Evolutionary conservation across 2,113 vertebrate genomes (phyloP).

Genomic region (Megaptera novaeangliae): DNA sequence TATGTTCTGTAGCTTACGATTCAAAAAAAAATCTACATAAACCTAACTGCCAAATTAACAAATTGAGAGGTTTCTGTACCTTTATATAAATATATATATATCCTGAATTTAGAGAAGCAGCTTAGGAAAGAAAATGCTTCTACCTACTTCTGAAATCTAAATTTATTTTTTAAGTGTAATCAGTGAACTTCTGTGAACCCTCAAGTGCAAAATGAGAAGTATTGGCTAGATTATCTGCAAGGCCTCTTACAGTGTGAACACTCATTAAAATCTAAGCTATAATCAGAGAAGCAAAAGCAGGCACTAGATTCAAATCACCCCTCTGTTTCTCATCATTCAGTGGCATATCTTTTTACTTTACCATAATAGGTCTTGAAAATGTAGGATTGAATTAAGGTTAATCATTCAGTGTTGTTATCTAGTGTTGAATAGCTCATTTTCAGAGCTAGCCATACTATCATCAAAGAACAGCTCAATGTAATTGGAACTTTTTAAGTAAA

Average conservation of each 20-base stretch:
- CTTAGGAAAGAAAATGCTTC: slow-evolving; percentile 31
- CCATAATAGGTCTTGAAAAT: slow-evolving; percentile 27
- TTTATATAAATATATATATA: background rate
- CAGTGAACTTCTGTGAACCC: background rate
- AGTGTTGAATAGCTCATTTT: background rate
- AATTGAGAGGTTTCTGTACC: slow-evolving; percentile 15
- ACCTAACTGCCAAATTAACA: background rate
- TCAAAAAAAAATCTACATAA: slow-evolving; percentile 41
- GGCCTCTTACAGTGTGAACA: background rate
- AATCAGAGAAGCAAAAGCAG: background rate
- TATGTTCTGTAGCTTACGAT: slow-evolving; percentile 29
- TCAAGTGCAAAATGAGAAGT: background rate
- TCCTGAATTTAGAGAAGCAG: slow-evolving; percentile 35
- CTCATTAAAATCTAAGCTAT: slow-evolving; percentile 17
- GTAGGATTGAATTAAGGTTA: slow-evolving; percentile 2
- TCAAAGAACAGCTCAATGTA: slow-evolving; percentile 17
- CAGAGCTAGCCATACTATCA: background rate
- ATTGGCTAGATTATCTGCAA: background rate
- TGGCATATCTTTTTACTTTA: slow-evolving; percentile 20
- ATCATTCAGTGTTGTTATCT: slow-evolving; percentile 28
- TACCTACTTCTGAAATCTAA: slow-evolving; percentile 5
- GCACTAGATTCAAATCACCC: background rate
- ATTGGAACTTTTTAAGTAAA: slow-evolving; percentile 12
- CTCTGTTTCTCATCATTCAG: background rate
- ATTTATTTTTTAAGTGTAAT: slow-evolving; percentile 3